Evolutionary conservation across 2,113 vertebrate species (phyloP).

Genomic region (Coracopsis vasa): DNA sequence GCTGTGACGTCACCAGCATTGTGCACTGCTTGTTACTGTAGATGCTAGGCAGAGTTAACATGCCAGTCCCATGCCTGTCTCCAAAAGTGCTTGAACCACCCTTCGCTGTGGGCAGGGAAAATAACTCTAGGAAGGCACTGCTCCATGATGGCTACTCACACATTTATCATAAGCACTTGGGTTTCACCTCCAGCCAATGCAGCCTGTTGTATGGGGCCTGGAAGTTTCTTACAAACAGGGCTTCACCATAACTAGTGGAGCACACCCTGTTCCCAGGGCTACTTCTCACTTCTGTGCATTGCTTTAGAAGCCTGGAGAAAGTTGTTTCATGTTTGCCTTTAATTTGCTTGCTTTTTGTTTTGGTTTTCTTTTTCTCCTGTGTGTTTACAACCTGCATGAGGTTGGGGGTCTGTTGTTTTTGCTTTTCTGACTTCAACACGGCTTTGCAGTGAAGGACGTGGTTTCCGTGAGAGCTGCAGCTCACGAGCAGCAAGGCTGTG

Average conservation of each 20-base stretch:
- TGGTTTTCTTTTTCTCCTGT: background rate
- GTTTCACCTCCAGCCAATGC: background rate
- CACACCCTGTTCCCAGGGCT: background rate
- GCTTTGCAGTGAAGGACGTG: accelerated
- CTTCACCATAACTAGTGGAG: background rate
- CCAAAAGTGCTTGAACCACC: background rate
- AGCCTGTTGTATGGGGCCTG: background rate
- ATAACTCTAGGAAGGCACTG: background rate
- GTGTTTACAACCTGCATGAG: background rate
- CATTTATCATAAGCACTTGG: background rate
- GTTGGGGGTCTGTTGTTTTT: background rate
- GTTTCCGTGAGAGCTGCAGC: background rate
- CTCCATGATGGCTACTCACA: background rate
- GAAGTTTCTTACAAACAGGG: background rate
- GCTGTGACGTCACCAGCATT: background rate
- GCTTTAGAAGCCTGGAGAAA: background rate
- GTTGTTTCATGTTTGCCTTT: background rate
- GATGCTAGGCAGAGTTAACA: background rate
- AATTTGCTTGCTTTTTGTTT: background rate
- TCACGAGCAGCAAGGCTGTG: background rate
- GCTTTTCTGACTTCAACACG: background rate
- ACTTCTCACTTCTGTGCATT: background rate
- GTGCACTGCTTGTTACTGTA: accelerated
- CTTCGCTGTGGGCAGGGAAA: background rate
- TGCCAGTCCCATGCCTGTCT: accelerated